Evolutionary conservation across 1,140 invertebrate genomes (phyloP).

Genomic region (Aricia agestis): DNA sequence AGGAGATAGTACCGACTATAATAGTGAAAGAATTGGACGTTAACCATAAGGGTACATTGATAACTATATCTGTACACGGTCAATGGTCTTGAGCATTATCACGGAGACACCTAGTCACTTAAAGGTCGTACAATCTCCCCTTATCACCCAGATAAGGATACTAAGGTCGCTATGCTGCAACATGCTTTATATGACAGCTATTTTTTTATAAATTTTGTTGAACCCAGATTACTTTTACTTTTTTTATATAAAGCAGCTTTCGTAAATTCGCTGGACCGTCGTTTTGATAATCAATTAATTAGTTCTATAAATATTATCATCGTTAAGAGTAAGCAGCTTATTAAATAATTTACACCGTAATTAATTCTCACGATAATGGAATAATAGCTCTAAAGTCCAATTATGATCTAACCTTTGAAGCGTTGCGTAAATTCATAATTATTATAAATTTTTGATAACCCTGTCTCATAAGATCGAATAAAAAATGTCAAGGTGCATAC

Average conservation of each 20-base stretch:
- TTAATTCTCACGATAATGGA: slow-evolving; percentile 11
- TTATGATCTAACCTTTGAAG: slow-evolving; percentile 9
- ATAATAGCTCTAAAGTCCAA: slow-evolving; percentile 13
- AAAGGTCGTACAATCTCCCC: slow-evolving; percentile 64
- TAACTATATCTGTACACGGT: slow-evolving; percentile 41
- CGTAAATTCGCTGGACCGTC: neutral
- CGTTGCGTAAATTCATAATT: slow-evolving; percentile 21
- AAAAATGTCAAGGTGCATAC: slow-evolving; percentile 65
- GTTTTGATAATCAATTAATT: neutral
- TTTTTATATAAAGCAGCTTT: neutral
- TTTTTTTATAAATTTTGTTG: neutral
- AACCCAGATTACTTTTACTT: neutral
- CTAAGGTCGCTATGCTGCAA: slow-evolving; percentile 63
- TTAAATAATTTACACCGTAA: slow-evolving; percentile 1
- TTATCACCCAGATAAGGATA: slow-evolving; percentile 61
- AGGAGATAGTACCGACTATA: neutral
- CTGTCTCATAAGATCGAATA: slow-evolving; percentile 25
- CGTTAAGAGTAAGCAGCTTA: neutral
- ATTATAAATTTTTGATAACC: slow-evolving; percentile 16
- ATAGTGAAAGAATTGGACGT: neutral
- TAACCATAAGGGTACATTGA: neutral
- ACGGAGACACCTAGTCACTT: slow-evolving; percentile 57
- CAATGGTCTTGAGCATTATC: slow-evolving; percentile 64
- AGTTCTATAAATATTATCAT: neutral
- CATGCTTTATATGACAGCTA: slow-evolving; percentile 33